Percentiles rank a stretch among this genome's conserved stretches.
These are phyloP conservation scores for Daboia siamensis DNA, from an alignment of 2,113 vertebrate genomes.

Conservation along the genomic window DNA sequence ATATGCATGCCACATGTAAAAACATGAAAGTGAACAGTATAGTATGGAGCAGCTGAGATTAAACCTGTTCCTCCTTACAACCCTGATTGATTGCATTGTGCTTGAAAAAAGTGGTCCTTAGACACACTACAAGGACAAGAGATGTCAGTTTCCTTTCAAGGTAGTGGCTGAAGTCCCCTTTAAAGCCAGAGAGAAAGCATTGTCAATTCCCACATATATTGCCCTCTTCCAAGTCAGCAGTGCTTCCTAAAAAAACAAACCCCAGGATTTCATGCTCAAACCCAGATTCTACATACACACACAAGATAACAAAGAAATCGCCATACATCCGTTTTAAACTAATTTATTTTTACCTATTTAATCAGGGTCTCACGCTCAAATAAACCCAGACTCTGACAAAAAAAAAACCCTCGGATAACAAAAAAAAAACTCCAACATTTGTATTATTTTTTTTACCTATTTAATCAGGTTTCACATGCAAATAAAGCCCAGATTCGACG, in stretches of 20 bases:
- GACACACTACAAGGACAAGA: neutral
- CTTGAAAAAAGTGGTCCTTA: neutral
- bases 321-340: neutral
- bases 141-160: neutral
- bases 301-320: neutral
- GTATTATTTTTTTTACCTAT: neutral
- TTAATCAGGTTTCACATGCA: neutral
- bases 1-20: neutral
- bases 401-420: neutral
- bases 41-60: neutral
- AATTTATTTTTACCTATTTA: neutral
- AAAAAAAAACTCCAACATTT: neutral
- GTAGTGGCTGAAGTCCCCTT: neutral
- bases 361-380: neutral
- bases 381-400: neutral
- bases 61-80: neutral
- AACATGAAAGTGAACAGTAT: neutral
- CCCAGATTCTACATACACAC: neutral
- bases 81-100: neutral
- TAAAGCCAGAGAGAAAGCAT: neutral
- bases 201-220: neutral
- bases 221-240: no score
- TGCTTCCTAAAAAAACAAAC: no score
- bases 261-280: no score
- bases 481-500: neutral